These are phyloP conservation scores for Asobara japonica DNA, from an alignment of 1,140 invertebrate species.

Conservation along the genomic window DNA sequence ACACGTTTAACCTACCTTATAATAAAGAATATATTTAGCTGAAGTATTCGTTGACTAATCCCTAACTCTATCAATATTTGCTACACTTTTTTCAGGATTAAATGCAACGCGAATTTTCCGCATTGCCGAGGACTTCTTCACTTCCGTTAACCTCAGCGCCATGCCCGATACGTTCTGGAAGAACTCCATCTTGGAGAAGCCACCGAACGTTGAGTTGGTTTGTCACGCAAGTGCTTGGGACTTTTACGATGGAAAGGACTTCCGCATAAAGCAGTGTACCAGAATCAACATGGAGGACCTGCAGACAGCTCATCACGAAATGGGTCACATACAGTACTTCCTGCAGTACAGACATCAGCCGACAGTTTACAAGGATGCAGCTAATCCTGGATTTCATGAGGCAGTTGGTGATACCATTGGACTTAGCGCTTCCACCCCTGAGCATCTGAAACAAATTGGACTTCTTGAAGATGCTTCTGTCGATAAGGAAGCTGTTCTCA, in stretches of 20 bases:
- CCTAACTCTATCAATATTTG: no score
- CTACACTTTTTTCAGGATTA: constrained; percentile 48
- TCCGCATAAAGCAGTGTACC: constrained; percentile 92
- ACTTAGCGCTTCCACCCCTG: constrained; percentile 81
- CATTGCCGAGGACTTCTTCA: constrained; percentile 86
- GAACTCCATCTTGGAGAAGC: constrained; percentile 83
- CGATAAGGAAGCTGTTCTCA: constrained; percentile 78
- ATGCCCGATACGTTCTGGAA: constrained; percentile 87
- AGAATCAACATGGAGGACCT: constrained; percentile 78
- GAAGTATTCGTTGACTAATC: no score
- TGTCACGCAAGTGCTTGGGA: constrained; percentile 95
- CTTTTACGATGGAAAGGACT: constrained; percentile 85
- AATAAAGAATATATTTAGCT: no score
- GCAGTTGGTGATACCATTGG: constrained; percentile 92
- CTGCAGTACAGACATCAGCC: constrained; percentile 84
- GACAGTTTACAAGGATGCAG: constrained; percentile 78
- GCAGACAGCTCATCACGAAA: constrained; percentile 85
- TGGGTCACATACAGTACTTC: constrained; percentile 90
- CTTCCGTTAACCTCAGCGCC: constrained; percentile 81
- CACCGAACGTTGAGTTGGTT: constrained; percentile 79
- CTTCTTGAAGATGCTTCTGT: constrained; percentile 73
- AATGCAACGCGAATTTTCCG: constrained; percentile 48
- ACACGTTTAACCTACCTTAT: no score
- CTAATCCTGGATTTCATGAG: constrained; percentile 92
- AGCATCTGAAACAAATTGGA: constrained; percentile 82